These are phyloP conservation scores for Lordiphosa fenestrarum DNA, from an alignment of 2,888 invertebrate genomes.

Conservation along the genomic window DNA sequence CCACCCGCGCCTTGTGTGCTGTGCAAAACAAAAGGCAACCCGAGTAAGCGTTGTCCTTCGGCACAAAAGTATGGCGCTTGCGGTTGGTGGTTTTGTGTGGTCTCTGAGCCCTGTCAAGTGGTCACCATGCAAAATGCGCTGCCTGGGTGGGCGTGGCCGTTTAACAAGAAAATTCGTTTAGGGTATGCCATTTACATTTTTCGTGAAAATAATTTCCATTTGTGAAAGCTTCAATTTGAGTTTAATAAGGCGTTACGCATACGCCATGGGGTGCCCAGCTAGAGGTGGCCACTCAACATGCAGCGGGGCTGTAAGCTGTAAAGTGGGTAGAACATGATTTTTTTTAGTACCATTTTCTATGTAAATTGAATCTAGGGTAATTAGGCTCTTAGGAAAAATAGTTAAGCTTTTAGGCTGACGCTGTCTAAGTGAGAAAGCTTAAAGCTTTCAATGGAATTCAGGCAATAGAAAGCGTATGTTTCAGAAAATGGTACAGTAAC, in stretches of 20 bases:
- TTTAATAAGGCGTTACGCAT: constrained; percentile 60
- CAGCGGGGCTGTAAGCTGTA: background rate
- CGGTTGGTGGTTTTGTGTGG: constrained; percentile 12
- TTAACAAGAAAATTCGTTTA: constrained; percentile 70
- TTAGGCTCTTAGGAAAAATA: constrained; percentile 20
- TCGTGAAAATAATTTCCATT: constrained; percentile 16
- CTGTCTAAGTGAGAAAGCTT: too few relatives aligned
- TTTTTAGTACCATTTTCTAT: constrained; percentile 25
- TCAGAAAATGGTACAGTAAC: too few relatives aligned
- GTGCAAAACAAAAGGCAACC: constrained; percentile 53
- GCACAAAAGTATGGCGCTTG: constrained; percentile 38
- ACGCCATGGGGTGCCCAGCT: constrained; percentile 55
- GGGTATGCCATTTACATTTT: constrained; percentile 50
- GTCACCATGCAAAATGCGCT: constrained; percentile 48
- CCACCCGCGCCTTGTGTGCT: constrained; percentile 33
- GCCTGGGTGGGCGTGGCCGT: constrained; percentile 46
- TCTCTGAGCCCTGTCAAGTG: constrained; percentile 49
- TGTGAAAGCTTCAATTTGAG: constrained; percentile 3
- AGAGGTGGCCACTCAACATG: constrained; percentile 20
- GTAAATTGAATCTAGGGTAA: constrained; percentile 42
- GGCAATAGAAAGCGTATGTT: too few relatives aligned
- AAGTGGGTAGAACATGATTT: constrained; percentile 14
- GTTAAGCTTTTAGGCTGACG: too few relatives aligned
- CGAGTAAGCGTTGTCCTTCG: constrained; percentile 58
- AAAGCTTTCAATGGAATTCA: too few relatives aligned